Conservation (phyloP, 1,140 invertebrate genomes). For the Pectinophora gossypiella region DNA sequence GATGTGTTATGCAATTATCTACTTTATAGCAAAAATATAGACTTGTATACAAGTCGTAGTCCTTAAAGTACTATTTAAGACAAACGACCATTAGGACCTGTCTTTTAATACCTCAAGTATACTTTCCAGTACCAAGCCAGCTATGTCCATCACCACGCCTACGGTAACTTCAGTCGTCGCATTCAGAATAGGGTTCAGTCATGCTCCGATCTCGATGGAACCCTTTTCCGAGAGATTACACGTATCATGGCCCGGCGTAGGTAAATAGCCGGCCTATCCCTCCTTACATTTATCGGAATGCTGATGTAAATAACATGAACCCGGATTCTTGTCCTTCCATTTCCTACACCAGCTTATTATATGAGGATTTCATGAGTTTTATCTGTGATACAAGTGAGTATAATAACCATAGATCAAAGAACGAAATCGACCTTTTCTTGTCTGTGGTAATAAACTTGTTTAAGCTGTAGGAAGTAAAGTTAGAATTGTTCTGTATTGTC, state of each 20-base stretch:
- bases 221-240: slow-evolving; percentile 59
- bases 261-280: slow-evolving; percentile 40
- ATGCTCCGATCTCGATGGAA: slow-evolving; percentile 21
- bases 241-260: slow-evolving; percentile 38
- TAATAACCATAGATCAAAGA: too few relatives aligned
- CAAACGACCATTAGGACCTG: background rate
- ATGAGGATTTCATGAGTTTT: background rate
- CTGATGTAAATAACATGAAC: slow-evolving; percentile 56
- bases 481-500: too few relatives aligned
- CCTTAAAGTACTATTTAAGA: background rate
- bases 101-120: background rate
- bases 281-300: slow-evolving; percentile 44
- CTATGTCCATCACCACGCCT: background rate
- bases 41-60: background rate
- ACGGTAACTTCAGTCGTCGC: background rate
- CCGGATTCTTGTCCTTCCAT: slow-evolving; percentile 32
- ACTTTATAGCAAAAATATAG: too few relatives aligned
- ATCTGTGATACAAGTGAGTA: too few relatives aligned
- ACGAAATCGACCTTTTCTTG: too few relatives aligned
- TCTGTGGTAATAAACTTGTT: too few relatives aligned
- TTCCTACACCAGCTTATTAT: slow-evolving; percentile 4
- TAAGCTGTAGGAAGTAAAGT: too few relatives aligned
- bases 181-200: background rate
- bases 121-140: background rate
- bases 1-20: too few relatives aligned